phyloP scores from a whole-genome alignment of 2,888 invertebrate genomes.

The Altica lythri region DNA sequence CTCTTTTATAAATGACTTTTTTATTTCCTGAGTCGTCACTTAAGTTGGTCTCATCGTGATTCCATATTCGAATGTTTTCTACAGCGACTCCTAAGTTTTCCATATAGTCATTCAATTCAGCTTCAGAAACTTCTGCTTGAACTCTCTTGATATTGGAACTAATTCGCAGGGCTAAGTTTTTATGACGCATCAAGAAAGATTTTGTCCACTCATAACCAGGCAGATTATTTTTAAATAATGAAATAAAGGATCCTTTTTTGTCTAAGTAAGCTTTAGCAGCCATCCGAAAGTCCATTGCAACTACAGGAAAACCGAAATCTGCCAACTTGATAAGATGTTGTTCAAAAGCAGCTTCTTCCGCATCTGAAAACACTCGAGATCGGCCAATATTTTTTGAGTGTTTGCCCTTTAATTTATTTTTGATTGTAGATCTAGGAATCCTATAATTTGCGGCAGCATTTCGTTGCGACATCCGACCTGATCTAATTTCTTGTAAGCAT shows the following conservation, averaged over 20 bases:
- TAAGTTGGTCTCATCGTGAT: neutral
- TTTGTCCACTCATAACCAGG: neutral
- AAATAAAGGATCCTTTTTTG: too few relatives aligned
- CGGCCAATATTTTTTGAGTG: too few relatives aligned
- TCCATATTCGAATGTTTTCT: neutral
- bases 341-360: too few relatives aligned
- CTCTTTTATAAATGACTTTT: neutral
- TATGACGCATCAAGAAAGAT: too few relatives aligned
- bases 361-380: too few relatives aligned
- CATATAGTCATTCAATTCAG: too few relatives aligned
- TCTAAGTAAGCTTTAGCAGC: too few relatives aligned
- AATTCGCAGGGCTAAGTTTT: neutral
- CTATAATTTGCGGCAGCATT: too few relatives aligned
- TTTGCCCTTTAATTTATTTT: neutral
- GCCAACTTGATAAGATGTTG: too few relatives aligned
- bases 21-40: too few relatives aligned
- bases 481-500: conserved; percentile 7
- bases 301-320: too few relatives aligned
- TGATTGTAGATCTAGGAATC: neutral
- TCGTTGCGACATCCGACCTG: conserved; percentile 5
- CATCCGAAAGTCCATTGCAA: too few relatives aligned
- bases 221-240: neutral
- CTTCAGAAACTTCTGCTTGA: neutral
- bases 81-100: neutral
- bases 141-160: neutral